Evolutionary conservation across 2,888 invertebrate genomes (phyloP), one percentile per base, ranked within the genome.

Genomic region (Agrochola circellaris): DNA sequence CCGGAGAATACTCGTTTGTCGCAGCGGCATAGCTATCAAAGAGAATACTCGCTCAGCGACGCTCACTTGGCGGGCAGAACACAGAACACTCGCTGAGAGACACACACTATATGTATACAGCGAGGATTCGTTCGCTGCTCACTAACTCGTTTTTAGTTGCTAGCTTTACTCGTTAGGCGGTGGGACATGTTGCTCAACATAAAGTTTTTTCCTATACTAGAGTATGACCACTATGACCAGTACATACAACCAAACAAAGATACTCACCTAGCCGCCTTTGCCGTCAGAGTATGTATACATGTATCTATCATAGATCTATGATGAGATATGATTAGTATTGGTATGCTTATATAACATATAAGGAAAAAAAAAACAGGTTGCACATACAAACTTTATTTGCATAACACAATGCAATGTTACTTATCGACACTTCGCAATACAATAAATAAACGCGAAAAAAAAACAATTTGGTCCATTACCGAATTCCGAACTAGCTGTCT

Each of bases 371-470:
- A 91, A 90, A 67, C 77, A 77, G 60, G 74, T 45, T 92, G 88
- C 92, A 91, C 92, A 90, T 93, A 93, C 93, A 94, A 94, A 93
- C 92, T 94, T 94, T 94, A 94, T 94, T 94, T 90, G 90, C 90
- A 91, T 92, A 92, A 93, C 91, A 91, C 86, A 88, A 92, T 90
- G 90, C 91, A 87, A 88, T 76, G 60, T 84, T 89, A 87, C 77
- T 81, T 85, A 88, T 81, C 80, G 88, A 89, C 84, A 90, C 82
- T 87, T 89, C 76, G 87, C 87, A 89, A 87, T 86, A 88, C 83
- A 89, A 93, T 88, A 91, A 92, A 89, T 85, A 90, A 89, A 82
- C 75, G 80, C 80, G 60, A 80, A 84, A 85, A 82, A 75, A 90
- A 91, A 89, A 88, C 89, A 87, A 88, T 87, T 89, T 88, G 89